Evolutionary conservation across 2,888 invertebrate genomes (phyloP).

Genomic region (Patella caerulea): DNA sequence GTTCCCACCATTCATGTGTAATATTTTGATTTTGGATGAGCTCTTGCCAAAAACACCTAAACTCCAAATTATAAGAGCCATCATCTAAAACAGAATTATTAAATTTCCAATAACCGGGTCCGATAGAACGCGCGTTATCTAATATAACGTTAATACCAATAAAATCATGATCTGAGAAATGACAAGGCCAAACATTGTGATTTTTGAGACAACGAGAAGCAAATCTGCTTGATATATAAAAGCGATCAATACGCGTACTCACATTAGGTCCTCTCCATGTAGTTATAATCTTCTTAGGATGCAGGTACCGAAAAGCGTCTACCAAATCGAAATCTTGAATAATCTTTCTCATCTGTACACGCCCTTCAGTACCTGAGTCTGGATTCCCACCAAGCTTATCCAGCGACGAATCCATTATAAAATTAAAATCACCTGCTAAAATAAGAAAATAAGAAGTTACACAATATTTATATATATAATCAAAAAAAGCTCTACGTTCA

Average conservation of each 20-base stretch:
- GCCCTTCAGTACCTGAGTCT: neutral
- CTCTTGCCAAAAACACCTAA: neutral
- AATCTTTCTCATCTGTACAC: neutral
- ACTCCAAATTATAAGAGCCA: neutral
- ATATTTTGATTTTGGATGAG: neutral
- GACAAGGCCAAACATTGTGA: neutral
- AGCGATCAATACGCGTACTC: neutral
- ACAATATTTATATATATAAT: neutral
- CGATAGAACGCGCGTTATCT: neutral
- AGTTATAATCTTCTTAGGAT: neutral
- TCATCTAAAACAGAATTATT: constrained; percentile 1
- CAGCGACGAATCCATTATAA: neutral
- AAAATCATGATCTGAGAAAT: constrained; percentile 4
- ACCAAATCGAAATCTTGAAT: neutral
- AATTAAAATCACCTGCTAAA: neutral
- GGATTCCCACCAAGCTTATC: neutral
- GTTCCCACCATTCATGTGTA: neutral
- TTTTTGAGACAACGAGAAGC: neutral
- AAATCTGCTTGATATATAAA: neutral
- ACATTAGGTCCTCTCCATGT: neutral
- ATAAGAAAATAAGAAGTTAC: neutral
- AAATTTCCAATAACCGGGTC: constrained; percentile 3
- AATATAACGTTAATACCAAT: neutral
- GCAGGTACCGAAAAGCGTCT: constrained; percentile 3
- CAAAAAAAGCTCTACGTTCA: neutral